Evolutionary conservation across 53 echinoderm and acorn worm species (phyloP), one percentile per base, ranked within the genome.

Genomic region (Luidia sarsii): DNA sequence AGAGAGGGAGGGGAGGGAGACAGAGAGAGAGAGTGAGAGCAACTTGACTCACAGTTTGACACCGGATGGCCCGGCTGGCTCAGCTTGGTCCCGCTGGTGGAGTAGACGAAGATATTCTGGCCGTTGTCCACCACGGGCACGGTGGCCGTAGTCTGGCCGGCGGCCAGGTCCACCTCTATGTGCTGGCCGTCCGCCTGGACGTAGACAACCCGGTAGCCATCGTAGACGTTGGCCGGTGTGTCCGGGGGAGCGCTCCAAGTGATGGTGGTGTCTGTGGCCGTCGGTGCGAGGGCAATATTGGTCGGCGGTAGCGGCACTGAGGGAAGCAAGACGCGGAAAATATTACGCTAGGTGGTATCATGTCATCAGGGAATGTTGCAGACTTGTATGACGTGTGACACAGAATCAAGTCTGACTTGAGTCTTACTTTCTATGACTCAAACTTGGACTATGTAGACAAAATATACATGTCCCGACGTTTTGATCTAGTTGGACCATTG

Each of bases 271-370:
- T 77, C 61, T 0, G 48, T 48, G 3, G 62, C 48, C 18, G 60
- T 61, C 10, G 43, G 30, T 13, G 77, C 31, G 56, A 61, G 60
- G 45, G 32, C 39, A 46, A 77, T 77, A 21, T 62, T 62, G n/a
- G 45, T 62, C 3, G 77, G 77, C 3, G 77, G 77, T 10, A 77
- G n/a, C 16, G 77, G 77, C 18, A 59, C 77, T 77, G n/a, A n/a
- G n/a, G n/a, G n/a, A n/a, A n/a, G n/a, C n/a, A n/a, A n/a, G n/a
- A n/a, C n/a, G n/a, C n/a, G n/a, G n/a, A n/a, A n/a, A n/a, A n/a
- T n/a, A n/a, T n/a, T n/a, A n/a, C n/a, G n/a, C n/a, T n/a, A n/a
- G n/a, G n/a, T n/a, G n/a, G n/a, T n/a, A n/a, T n/a, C n/a, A n/a
- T n/a, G n/a, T n/a, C n/a, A n/a, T n/a, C n/a, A n/a, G n/a, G n/a